A percentile compares a stretch with the other conserved stretches of the same genome.
Conservation (phyloP, 92 coral and sea anemone genomes). For the Desmophyllum pertusum region DNA sequence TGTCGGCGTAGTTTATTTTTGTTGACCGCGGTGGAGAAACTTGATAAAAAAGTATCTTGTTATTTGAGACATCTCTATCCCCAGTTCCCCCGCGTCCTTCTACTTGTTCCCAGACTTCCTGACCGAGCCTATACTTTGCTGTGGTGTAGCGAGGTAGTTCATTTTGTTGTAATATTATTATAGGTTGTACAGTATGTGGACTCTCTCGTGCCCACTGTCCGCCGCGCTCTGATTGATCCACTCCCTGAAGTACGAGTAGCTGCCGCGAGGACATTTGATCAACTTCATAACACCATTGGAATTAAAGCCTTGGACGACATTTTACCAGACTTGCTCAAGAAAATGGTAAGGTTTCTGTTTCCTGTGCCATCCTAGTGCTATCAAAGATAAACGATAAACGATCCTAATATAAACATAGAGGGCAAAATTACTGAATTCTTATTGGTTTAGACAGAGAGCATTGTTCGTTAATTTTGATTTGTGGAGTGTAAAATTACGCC, state of each 20-base stretch:
- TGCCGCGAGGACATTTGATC: slow-evolving; percentile 95
- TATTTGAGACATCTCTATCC: neutral
- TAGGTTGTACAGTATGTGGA: slow-evolving; percentile 90
- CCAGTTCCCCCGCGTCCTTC: neutral
- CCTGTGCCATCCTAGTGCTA: too few species aligned
- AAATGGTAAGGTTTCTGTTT: slow-evolving; percentile 65
- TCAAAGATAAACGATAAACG: too few species aligned
- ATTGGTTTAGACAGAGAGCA: too few species aligned
- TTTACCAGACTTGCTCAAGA: slow-evolving; percentile 76
- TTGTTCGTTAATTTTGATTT: too few species aligned
- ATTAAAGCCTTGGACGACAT: slow-evolving; percentile 90
- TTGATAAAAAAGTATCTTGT: neutral
- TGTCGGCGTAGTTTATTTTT: too few species aligned
- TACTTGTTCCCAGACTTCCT: neutral
- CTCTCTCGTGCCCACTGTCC: slow-evolving; percentile 94
- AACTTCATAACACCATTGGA: slow-evolving; percentile 94
- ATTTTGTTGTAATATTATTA: neutral
- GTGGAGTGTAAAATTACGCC: too few species aligned
- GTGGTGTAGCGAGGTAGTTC: neutral
- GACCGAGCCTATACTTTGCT: neutral
- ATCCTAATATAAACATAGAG: too few species aligned
- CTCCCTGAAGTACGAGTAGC: slow-evolving; percentile 87
- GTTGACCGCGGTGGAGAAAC: too few species aligned
- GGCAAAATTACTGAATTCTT: too few species aligned
- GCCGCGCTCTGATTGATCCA: slow-evolving; percentile 92